A percentile compares a stretch with the other conserved stretches of the same genome.
phyloP scores from a whole-genome alignment of 2,113 vertebrate genomes.

The Grammomys dolichurus region DNA sequence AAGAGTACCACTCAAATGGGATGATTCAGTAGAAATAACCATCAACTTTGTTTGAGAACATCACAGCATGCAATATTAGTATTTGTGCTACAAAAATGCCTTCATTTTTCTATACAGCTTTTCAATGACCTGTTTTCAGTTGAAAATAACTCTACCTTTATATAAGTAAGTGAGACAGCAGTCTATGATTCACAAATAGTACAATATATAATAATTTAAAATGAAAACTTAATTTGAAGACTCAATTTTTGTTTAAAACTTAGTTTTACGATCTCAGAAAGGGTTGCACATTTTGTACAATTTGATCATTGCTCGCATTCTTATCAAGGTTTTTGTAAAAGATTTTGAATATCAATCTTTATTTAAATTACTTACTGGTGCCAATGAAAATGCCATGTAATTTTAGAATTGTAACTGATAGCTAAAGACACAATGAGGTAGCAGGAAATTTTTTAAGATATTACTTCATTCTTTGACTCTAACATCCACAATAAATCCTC shows the following conservation, averaged over 20 bases:
- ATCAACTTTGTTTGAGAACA: constrained; percentile 55
- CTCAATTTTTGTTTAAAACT: not conserved
- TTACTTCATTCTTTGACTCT: not conserved
- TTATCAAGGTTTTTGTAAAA: not conserved
- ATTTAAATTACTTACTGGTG: not conserved
- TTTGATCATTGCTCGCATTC: not conserved
- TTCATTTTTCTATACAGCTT: constrained; percentile 57
- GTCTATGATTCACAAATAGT: constrained; percentile 52
- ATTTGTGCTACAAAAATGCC: constrained; percentile 62
- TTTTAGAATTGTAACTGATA: not conserved
- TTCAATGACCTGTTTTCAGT: constrained; percentile 62
- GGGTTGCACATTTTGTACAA: not conserved
- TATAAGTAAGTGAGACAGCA: constrained; percentile 48
- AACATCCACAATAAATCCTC: not conserved
- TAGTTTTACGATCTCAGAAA: constrained; percentile 33
- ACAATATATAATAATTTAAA: constrained; percentile 26
- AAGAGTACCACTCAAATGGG: constrained; percentile 62
- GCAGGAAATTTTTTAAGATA: not conserved
- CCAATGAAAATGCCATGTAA: constrained; percentile 17
- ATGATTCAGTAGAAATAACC: constrained; percentile 72
- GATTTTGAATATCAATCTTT: not conserved
- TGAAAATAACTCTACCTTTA: constrained; percentile 75
- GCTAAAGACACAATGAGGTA: not conserved
- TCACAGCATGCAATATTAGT: constrained; percentile 55
- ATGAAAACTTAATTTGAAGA: constrained; percentile 47